Conservation (phyloP, 1,140 invertebrate species). For the Tetragonula clypearis region DNA sequence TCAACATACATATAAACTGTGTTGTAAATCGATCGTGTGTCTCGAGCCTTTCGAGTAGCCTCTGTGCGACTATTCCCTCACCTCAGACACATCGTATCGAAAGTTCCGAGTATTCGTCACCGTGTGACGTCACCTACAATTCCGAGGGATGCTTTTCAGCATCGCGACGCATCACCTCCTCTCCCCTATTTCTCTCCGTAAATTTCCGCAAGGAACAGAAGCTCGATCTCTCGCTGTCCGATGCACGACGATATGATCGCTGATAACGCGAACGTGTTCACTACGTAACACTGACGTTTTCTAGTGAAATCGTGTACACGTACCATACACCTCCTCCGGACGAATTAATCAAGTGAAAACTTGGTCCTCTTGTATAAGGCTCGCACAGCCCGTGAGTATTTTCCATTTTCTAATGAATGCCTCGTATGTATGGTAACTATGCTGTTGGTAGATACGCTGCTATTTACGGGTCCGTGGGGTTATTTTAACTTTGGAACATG, state of each 20-base stretch:
- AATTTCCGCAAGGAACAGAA: not conserved
- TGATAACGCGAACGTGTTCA: not conserved
- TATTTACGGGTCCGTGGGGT: not conserved
- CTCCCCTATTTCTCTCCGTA: constrained; percentile 1
- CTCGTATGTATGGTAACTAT: not conserved
- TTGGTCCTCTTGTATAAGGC: not conserved
- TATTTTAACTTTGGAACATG: constrained; percentile 26
- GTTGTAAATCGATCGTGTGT: constrained; percentile 40
- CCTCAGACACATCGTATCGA: constrained; percentile 5
- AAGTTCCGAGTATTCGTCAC: constrained; percentile 34
- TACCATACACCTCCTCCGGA: not conserved
- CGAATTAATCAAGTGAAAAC: constrained; percentile 13
- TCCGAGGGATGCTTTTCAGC: constrained; percentile 40
- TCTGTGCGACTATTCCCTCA: constrained; percentile 32
- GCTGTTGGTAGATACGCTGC: not conserved
- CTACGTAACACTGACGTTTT: not conserved
- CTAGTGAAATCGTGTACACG: constrained; percentile 14
- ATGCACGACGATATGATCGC: constrained; percentile 15
- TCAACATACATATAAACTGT: constrained; percentile 21
- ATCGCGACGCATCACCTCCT: constrained; percentile 22
- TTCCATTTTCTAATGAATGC: constrained; percentile 11
- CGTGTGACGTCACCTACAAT: constrained; percentile 56
- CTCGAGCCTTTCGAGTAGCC: not conserved
- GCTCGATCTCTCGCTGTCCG: not conserved
- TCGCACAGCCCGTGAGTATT: constrained; percentile 46